Evolutionary conservation across 1,140 invertebrate genomes (phyloP).

Genomic region (Drosophila bocki): DNA sequence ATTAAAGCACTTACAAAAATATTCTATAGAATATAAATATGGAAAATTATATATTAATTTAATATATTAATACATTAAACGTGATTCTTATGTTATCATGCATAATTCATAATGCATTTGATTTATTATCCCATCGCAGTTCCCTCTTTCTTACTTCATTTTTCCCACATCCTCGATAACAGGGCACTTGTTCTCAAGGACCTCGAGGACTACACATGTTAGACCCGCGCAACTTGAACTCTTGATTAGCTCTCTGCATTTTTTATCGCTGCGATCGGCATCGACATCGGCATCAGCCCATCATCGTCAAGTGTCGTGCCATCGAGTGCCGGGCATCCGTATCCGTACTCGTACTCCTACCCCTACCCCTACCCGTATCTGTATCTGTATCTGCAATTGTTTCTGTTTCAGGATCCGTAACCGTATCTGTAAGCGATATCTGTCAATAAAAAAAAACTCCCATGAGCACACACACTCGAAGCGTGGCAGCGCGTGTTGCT

Average conservation of each 20-base stretch:
- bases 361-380: slow-evolving; percentile 12
- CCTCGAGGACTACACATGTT: slow-evolving; percentile 51
- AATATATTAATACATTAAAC: too few relatives aligned
- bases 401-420: slow-evolving; percentile 20
- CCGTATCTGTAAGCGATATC: slow-evolving; percentile 73
- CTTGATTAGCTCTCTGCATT: slow-evolving; percentile 62
- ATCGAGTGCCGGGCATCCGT: slow-evolving; percentile 48
- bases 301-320: slow-evolving; percentile 56
- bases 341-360: background rate
- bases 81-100: too few relatives aligned
- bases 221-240: slow-evolving; percentile 47
- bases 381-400: slow-evolving; percentile 16
- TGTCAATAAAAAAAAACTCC: slow-evolving; percentile 69
- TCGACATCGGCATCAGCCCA: slow-evolving; percentile 20
- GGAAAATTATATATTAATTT: too few relatives aligned
- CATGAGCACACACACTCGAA: slow-evolving; percentile 63
- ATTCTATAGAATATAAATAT: too few relatives aligned
- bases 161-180: slow-evolving; percentile 23
- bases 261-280: slow-evolving; percentile 59
- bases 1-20: background rate
- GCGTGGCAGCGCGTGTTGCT: slow-evolving; percentile 78
- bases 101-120: background rate
- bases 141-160: background rate
- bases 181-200: slow-evolving; percentile 54
- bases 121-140: background rate